Evolutionary conservation across 2,797 vertebrate species (phyloP), one percentile per base, ranked within the genome.

Genomic region (Catamblyrhynchus diadema): DNA sequence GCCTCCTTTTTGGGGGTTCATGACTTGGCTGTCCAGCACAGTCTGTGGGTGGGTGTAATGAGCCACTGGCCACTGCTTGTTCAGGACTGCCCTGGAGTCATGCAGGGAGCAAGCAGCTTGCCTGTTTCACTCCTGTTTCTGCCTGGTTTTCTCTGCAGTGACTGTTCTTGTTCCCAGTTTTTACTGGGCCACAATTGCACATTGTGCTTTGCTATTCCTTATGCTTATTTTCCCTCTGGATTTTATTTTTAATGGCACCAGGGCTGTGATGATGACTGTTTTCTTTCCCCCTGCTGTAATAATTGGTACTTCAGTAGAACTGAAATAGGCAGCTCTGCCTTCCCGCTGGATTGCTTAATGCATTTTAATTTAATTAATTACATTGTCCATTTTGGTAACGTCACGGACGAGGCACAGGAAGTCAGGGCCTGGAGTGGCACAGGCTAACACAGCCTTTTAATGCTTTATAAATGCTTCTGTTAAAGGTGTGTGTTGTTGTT

Each of bases 301-400:
- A 95, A 95, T 80, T 96, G 94, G 77, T 91, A 60, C 89, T 93
- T 96, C 59, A 91, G 80, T 59, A 91, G 86, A 83, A 83, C 86
- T 14, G 32, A 74, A 88, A 83, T 41, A 92, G 79, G 74, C 89
- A 92, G 65, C 51, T 74, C n/a, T 41, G 47, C 66, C 54, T 94
- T 90, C 90, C 87, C 90, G 88, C 86, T 95, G 80, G 32, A 94
- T 84, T 50, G 67, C 71, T 94, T 94, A 90, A 92, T 94, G 87
- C 65, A 54, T 91, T 95, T 90, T 86, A 92, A 94, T 93, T 91
- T 86, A 88, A 90, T 97, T 91, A 94, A 96, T 93, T 77, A 86
- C 85, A 64, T 71, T 86, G 93, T 91, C 84, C 87, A 41, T 80
- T 94, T 94, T 57, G 86, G 83, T 94, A 94, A 66, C 47, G 14